Evolutionary conservation across 2,113 vertebrate genomes (phyloP), one percentile per base, ranked within the genome.

Genomic region (Delphinapterus leucas): DNA sequence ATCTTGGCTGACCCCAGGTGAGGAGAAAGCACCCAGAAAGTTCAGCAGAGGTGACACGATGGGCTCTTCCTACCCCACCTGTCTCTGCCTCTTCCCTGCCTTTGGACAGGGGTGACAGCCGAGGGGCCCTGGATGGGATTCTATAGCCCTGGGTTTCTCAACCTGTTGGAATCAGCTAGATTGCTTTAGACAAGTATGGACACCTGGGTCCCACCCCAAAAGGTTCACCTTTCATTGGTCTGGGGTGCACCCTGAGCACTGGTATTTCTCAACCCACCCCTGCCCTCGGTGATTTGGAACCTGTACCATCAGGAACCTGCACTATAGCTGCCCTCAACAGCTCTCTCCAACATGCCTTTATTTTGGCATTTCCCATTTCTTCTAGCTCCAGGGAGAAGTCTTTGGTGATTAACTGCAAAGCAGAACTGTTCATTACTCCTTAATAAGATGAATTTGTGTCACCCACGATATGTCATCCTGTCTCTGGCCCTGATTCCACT

Each of bases 371-470:
- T 61, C 47, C 44, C 0, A 0, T 77, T 80, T 55, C 81, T 63
- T 65, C 74, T 12, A 94, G 68, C 68, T 95, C 95, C 2, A 0
- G 49, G 33, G 65, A 1, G 13, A 95, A 92, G 6, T 1, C 15
- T 49, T 14, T 0, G 15, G 28, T 15, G 21, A 41, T 47, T 26
- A 28, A 86, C 44, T 67, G 28, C 58, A 44, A 90, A 41, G 38
- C 74, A 55, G 93, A 90, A 17, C 83, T 61, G 6, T 95, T 84
- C 33, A 81, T 95, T 55, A 93, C 65, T 95, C 89, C 85, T 68
- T 12, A 3, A 44, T 86, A 92, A 88, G 86, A 68, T 94, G 82
- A 83, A 88, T 95, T 53, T 26, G 38, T 73, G 88, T 20, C 47
- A 71, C 95, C 92, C 23, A 67, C 60, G 53, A 12, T 91, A 83